These are phyloP conservation scores for Crenichthys baileyi DNA, from an alignment of 2,797 vertebrate species.

Conservation along the genomic window DNA sequence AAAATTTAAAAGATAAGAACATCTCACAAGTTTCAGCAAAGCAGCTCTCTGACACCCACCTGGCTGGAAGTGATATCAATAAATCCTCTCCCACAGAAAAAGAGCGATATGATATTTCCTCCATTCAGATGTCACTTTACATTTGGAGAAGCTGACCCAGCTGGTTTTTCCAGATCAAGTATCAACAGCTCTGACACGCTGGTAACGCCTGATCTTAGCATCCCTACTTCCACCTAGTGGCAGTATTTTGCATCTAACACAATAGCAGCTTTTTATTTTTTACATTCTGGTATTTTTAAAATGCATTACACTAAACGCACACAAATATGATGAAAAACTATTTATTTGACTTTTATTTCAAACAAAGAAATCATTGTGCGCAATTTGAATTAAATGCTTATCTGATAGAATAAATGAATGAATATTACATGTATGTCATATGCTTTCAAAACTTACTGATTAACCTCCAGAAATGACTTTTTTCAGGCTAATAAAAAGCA, in stretches of 20 bases:
- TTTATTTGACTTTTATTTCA: conserved; percentile 36
- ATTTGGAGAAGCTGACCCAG: conserved; percentile 12
- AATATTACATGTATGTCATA: neutral
- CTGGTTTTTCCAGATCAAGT: conserved; percentile 30
- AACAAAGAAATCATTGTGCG: conserved; percentile 5
- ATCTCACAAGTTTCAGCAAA: neutral
- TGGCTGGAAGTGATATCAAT: conserved; percentile 81
- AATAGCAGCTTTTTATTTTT: neutral
- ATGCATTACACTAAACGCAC: neutral
- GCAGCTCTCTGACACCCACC: conserved; percentile 70
- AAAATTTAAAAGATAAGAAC: too few relatives aligned
- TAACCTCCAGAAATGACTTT: neutral
- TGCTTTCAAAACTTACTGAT: neutral
- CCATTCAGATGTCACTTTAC: conserved; percentile 30
- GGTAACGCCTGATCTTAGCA: conserved; percentile 15
- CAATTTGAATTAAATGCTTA: conserved; percentile 6
- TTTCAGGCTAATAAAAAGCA: neutral
- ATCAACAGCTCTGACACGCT: conserved; percentile 23
- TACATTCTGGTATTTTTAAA: neutral
- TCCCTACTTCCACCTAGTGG: conserved; percentile 57
- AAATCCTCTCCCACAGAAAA: conserved; percentile 81
- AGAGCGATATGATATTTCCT: conserved; percentile 83
- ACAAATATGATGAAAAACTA: conserved; percentile 26
- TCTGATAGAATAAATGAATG: neutral
- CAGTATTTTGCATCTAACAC: conserved; percentile 12